These are phyloP conservation scores for Parazoanthus darwini DNA, from an alignment of 92 coral and sea anemone genomes.

Conservation along the genomic window DNA sequence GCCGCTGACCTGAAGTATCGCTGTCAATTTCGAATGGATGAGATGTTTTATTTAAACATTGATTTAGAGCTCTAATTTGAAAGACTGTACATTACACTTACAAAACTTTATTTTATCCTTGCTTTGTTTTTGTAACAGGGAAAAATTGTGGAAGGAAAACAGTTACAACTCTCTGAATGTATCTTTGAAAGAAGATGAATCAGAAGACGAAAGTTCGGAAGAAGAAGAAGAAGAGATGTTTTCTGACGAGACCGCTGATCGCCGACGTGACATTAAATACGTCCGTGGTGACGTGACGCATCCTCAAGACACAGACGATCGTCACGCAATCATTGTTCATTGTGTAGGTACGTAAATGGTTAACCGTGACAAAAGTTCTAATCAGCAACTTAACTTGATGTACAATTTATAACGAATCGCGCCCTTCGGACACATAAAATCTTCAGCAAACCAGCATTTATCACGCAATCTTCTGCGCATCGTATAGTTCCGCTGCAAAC, in stretches of 20 bases:
- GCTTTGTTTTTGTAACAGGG: slow-evolving; percentile 39
- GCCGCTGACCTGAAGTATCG: no score
- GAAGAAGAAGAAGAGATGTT: slow-evolving; percentile 44
- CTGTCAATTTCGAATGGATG: no score
- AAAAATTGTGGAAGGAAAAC: slow-evolving; percentile 81
- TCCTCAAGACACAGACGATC: slow-evolving; percentile 67
- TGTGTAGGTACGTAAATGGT: slow-evolving; percentile 74
- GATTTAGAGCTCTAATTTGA: background rate
- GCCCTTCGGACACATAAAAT: no score
- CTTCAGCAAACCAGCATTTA: no score
- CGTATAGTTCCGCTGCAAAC: no score
- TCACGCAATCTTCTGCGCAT: no score
- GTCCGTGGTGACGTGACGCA: slow-evolving; percentile 92
- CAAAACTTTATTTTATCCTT: background rate
- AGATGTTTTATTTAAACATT: no score
- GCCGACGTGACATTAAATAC: slow-evolving; percentile 65
- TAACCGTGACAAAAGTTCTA: no score
- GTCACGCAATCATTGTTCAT: slow-evolving; percentile 79
- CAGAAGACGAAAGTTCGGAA: slow-evolving; percentile 55
- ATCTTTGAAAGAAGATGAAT: slow-evolving; percentile 54
- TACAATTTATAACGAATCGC: background rate
- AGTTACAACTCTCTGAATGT: slow-evolving; percentile 65
- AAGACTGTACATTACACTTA: background rate
- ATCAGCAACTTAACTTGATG: background rate
- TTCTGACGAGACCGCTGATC: slow-evolving; percentile 49